These are phyloP conservation scores for Morus bassanus DNA, from an alignment of 2,797 vertebrate genomes.

Conservation along the genomic window DNA sequence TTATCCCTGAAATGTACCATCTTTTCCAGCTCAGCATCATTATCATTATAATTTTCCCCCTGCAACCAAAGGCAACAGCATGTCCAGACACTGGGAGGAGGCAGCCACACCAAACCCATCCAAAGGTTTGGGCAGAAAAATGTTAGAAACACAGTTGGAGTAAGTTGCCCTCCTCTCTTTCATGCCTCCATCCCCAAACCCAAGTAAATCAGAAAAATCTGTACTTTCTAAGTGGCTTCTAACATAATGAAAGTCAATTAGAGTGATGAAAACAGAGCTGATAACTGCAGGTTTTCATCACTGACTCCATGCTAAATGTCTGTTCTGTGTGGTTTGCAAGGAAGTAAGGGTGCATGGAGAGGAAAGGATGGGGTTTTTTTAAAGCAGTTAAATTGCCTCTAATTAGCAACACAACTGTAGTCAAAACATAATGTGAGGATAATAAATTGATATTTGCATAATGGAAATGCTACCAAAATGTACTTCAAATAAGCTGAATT, in stretches of 20 bases:
- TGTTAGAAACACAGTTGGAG: not conserved
- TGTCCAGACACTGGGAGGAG: not conserved
- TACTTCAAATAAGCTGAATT: slow-evolving; percentile 62
- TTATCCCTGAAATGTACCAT: not conserved
- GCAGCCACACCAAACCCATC: not conserved
- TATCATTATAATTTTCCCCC: not conserved
- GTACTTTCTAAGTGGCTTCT: slow-evolving; percentile 19
- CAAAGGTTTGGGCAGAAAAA: not conserved
- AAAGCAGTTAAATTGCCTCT: slow-evolving; percentile 61
- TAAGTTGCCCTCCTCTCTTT: not conserved
- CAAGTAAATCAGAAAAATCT: not conserved
- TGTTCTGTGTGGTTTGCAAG: slow-evolving; percentile 27
- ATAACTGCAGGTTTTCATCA: slow-evolving; percentile 48
- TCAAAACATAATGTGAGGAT: slow-evolving; percentile 65
- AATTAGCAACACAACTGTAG: slow-evolving; percentile 65
- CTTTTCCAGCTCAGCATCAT: not conserved
- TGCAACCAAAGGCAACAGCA: not conserved
- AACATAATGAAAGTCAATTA: slow-evolving; percentile 56
- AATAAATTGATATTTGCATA: slow-evolving; percentile 70
- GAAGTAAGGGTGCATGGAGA: slow-evolving; percentile 30
- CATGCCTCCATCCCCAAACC: not conserved
- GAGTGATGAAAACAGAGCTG: slow-evolving; percentile 21
- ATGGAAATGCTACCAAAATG: slow-evolving; percentile 57
- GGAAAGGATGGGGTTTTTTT: slow-evolving; percentile 22
- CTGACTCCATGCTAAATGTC: not conserved